These are phyloP conservation scores for Liopterus haemorrhoidalis DNA, from an alignment of 2,888 invertebrate genomes.

Conservation along the genomic window DNA sequence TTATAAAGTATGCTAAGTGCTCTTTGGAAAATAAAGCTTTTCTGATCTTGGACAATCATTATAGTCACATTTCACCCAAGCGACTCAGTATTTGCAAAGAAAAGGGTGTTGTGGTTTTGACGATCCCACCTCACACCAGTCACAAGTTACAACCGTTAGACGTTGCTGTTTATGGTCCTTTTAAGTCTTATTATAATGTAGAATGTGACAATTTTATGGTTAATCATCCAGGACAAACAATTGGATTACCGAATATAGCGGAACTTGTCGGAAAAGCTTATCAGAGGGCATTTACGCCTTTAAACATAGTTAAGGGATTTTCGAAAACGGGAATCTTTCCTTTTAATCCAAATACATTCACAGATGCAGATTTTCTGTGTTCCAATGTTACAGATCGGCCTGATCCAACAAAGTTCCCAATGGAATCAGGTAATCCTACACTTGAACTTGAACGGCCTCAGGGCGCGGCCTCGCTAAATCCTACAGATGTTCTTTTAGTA, in stretches of 20 bases:
- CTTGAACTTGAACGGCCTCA: too few relatives aligned
- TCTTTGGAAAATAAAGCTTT: slow-evolving; percentile 31
- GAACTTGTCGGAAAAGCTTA: slow-evolving; percentile 24
- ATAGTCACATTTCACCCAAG: slow-evolving; percentile 32
- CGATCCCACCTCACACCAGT: slow-evolving; percentile 36
- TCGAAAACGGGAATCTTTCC: slow-evolving; percentile 28
- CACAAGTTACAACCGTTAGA: slow-evolving; percentile 36
- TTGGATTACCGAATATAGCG: slow-evolving; percentile 31
- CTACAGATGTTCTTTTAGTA: too few relatives aligned
- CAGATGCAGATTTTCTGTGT: slow-evolving; percentile 26
- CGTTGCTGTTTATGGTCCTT: slow-evolving; percentile 32
- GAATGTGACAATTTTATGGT: slow-evolving; percentile 29
- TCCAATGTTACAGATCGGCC: slow-evolving; percentile 17
- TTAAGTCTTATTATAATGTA: slow-evolving; percentile 32
- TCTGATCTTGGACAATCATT: slow-evolving; percentile 36
- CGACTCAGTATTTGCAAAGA: slow-evolving; percentile 37
- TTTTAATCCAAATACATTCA: slow-evolving; percentile 27
- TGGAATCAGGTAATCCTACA: too few relatives aligned
- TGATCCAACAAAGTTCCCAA: too few relatives aligned
- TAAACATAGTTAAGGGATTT: slow-evolving; percentile 29
- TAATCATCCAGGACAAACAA: slow-evolving; percentile 31
- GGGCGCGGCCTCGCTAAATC: too few relatives aligned
- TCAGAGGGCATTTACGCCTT: slow-evolving; percentile 25
- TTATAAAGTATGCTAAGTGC: slow-evolving; percentile 34
- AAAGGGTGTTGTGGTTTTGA: slow-evolving; percentile 37